These are phyloP conservation scores for Psephotus haematonotus DNA, from an alignment of 2,113 vertebrate genomes.

Conservation along the genomic window DNA sequence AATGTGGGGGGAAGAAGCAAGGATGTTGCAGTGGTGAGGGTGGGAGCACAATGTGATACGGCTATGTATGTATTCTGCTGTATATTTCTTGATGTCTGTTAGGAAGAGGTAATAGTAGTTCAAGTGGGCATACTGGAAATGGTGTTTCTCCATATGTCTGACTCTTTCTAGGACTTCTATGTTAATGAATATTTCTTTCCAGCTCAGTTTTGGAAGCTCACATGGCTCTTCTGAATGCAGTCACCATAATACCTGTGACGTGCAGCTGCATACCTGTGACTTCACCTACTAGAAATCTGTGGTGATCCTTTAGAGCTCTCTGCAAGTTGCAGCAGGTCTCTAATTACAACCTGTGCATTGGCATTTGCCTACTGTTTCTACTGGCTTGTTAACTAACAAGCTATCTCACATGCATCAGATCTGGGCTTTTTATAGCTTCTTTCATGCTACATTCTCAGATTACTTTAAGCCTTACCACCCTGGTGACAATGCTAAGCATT, in stretches of 20 bases:
- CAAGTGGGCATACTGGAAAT: not conserved
- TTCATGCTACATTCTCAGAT: constrained; percentile 1
- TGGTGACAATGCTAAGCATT: constrained; percentile 10
- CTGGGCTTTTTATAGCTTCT: constrained; percentile 6
- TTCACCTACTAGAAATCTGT: not conserved
- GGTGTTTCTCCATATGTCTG: not conserved
- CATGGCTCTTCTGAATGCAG: not conserved
- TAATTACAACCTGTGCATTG: not conserved
- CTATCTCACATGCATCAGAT: not conserved
- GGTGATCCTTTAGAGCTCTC: not conserved
- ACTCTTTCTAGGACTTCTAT: not conserved
- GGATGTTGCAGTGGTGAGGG: not conserved
- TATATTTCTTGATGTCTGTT: not conserved
- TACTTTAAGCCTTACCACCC: constrained; percentile 16
- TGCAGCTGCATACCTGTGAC: not conserved
- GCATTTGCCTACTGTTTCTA: not conserved
- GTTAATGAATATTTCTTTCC: not conserved
- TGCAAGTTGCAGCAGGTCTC: not conserved
- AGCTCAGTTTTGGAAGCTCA: not conserved
- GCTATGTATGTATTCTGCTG: not conserved
- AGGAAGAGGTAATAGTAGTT: not conserved
- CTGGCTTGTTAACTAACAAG: not conserved
- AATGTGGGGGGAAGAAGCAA: not conserved
- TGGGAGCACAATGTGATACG: not conserved
- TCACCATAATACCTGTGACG: fast-evolving